A percentile compares a stretch with the other conserved stretches of the same genome.
Conservation (phyloP, 53 echinoderm and acorn worm species). For the Luidia sarsii region DNA sequence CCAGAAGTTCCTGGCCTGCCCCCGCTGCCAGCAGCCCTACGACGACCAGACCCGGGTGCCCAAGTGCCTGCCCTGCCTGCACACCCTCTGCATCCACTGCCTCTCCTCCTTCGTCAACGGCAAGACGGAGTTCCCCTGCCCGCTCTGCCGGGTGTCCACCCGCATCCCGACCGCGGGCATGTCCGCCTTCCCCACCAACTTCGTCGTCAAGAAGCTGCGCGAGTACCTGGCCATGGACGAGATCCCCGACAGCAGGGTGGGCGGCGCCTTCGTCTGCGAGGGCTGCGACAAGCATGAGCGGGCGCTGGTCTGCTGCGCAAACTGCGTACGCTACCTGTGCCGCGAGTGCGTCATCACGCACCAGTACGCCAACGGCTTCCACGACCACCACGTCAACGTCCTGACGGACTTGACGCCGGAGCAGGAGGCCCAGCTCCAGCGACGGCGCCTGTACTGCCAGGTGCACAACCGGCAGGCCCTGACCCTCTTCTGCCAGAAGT, state of each 20-base stretch:
- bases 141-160: slow-evolving; percentile 29
- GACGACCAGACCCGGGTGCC: slow-evolving; percentile 60
- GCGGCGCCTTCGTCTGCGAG: slow-evolving; percentile 66
- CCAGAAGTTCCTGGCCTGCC: slow-evolving; percentile 64
- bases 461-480: slow-evolving; percentile 71
- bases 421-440: slow-evolving; percentile 50
- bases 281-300: slow-evolving; percentile 66
- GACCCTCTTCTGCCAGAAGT: slow-evolving; percentile 67
- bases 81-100: slow-evolving; percentile 69
- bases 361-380: slow-evolving; percentile 69
- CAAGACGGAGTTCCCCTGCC: slow-evolving; percentile 40
- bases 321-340: slow-evolving; percentile 69
- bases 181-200: slow-evolving; percentile 56
- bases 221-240: slow-evolving; percentile 62
- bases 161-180: slow-evolving; percentile 21
- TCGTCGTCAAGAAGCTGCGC: slow-evolving; percentile 51
- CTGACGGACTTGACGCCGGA: slow-evolving; percentile 58
- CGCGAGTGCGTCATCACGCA: slow-evolving; percentile 73
- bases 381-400: slow-evolving; percentile 66
- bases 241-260: slow-evolving; percentile 30
- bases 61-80: slow-evolving; percentile 74
- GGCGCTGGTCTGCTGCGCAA: slow-evolving; percentile 71
- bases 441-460: slow-evolving; percentile 63
- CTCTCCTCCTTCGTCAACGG: slow-evolving; percentile 52
- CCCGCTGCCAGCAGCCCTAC: slow-evolving; percentile 56